Percentiles rank a stretch among this genome's conserved stretches.
Conservation (phyloP, 2,888 invertebrate species). For the Standfussiana lucernea region DNA sequence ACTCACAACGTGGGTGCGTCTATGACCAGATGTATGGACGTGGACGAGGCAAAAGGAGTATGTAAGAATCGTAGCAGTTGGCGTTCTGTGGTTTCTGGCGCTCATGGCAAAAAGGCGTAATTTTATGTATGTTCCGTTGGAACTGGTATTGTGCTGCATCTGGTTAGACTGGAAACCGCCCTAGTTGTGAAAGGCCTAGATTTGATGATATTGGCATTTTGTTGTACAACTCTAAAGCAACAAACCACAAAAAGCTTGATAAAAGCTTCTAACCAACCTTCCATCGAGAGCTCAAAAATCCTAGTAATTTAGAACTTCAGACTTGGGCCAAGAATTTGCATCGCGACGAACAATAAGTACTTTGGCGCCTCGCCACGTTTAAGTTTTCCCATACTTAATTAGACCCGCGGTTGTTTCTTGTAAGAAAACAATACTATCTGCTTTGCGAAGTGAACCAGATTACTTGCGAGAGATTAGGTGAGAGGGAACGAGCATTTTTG, state of each 20-base stretch:
- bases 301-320: conserved; percentile 6
- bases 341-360: conserved; percentile 51
- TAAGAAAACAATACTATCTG: conserved; percentile 38
- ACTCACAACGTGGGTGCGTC: too few relatives aligned
- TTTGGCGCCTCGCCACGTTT: conserved; percentile 55
- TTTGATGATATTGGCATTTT: not conserved
- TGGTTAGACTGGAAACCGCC: not conserved
- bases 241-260: not conserved
- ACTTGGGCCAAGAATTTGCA: conserved; percentile 56
- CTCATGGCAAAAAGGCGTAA: too few relatives aligned
- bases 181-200: not conserved
- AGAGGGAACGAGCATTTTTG: not conserved
- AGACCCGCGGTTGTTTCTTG: conserved; percentile 51
- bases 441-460: conserved; percentile 12
- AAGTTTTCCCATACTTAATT: conserved; percentile 59
- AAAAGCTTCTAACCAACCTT: not conserved
- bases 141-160: not conserved
- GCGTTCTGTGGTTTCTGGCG: too few relatives aligned
- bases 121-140: too few relatives aligned
- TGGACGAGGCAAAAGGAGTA: too few relatives aligned
- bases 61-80: too few relatives aligned
- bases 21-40: too few relatives aligned
- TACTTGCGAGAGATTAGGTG: not conserved
- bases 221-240: not conserved
- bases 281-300: not conserved